phyloP scores from a whole-genome alignment of 2,888 invertebrate species.

The Nipponacmea schrenckii region DNA sequence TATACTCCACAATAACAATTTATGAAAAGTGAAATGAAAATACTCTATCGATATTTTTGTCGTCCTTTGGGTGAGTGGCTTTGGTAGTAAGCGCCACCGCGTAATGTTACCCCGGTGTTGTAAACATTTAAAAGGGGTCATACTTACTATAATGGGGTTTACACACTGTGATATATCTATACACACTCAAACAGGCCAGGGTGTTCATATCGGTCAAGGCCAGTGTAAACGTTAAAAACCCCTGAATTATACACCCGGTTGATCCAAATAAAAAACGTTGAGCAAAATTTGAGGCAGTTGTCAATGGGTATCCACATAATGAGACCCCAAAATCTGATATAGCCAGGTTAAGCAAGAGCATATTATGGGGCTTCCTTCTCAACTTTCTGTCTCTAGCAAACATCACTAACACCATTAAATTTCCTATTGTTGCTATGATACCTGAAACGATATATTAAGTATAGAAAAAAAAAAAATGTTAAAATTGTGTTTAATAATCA shows the following conservation, averaged over 20 bases:
- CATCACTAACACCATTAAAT: constrained; percentile 6
- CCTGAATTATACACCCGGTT: constrained; percentile 26
- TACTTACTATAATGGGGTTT: constrained; percentile 32
- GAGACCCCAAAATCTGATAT: constrained; percentile 14
- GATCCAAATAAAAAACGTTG: constrained; percentile 11
- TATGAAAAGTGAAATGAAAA: too few relatives aligned
- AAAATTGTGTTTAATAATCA: too few relatives aligned
- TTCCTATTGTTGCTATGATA: constrained; percentile 11
- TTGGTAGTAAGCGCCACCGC: too few relatives aligned
- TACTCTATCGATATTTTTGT: too few relatives aligned
- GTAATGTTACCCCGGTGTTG: too few relatives aligned
- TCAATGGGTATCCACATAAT: constrained; percentile 11
- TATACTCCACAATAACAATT: too few relatives aligned
- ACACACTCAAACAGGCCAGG: constrained; percentile 28
- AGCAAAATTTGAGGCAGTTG: constrained; percentile 15
- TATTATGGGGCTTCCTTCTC: constrained; percentile 12
- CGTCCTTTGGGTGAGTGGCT: too few relatives aligned
- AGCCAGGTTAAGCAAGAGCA: constrained; percentile 19
- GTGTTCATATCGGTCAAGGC: constrained; percentile 31
- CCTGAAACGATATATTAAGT: constrained; percentile 8
- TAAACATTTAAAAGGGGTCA: background rate
- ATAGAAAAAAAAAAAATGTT: background rate
- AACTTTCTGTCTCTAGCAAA: constrained; percentile 9
- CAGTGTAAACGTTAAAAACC: constrained; percentile 31
- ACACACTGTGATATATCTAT: constrained; percentile 31